Conservation (phyloP, 2,113 vertebrate genomes). For the Climacteris rufus region DNA sequence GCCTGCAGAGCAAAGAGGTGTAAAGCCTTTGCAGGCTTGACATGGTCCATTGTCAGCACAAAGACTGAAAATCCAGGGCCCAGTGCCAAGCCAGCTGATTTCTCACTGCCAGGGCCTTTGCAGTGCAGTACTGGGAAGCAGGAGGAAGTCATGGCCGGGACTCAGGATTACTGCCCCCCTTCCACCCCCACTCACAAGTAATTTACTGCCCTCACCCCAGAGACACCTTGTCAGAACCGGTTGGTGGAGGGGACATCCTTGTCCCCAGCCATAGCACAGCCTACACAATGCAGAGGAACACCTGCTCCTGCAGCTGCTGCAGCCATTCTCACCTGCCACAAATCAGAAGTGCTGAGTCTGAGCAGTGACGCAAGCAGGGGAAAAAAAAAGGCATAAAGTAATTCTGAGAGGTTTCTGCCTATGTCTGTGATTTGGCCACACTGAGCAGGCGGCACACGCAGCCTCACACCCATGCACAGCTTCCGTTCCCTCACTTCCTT, state of each 20-base stretch:
- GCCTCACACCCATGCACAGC: not conserved
- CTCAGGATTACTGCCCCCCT: not conserved
- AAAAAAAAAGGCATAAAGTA: not conserved
- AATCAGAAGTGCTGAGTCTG: not conserved
- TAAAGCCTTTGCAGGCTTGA: not conserved
- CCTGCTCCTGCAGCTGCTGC: conserved; percentile 19
- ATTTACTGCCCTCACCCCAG: not conserved
- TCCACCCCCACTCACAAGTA: not conserved
- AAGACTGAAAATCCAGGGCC: not conserved
- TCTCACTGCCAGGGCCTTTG: not conserved
- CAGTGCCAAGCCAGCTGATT: not conserved
- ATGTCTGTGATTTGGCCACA: not conserved
- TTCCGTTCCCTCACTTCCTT: conserved; percentile 44
- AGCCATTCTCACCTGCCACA: not conserved
- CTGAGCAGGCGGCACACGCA: not conserved
- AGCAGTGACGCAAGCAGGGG: not conserved
- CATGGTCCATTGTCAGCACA: accelerated
- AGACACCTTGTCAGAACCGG: not conserved
- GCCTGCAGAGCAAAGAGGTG: not conserved
- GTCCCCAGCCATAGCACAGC: not conserved
- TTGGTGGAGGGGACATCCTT: not conserved
- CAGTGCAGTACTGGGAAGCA: not conserved
- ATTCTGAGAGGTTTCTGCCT: conserved; percentile 15
- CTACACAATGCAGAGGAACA: not conserved
- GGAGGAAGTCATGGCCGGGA: not conserved